phyloP scores from a whole-genome alignment of 1,140 invertebrate genomes.

The Cardiocondyla obscurior region DNA sequence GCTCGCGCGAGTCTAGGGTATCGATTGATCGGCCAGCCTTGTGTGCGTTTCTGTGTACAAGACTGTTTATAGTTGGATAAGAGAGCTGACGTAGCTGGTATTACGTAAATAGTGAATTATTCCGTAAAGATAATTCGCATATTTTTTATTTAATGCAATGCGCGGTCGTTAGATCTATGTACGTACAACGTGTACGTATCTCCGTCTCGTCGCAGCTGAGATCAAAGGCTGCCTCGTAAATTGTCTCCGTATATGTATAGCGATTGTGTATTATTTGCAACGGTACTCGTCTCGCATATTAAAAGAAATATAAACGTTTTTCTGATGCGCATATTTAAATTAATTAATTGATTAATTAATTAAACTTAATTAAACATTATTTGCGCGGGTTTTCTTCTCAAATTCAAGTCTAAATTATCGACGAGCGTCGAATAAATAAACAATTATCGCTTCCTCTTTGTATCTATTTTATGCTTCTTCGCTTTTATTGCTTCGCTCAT shows the following conservation, averaged over 20 bases:
- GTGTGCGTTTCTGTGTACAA: conserved; percentile 44
- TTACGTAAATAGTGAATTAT: conserved; percentile 41
- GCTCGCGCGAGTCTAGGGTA: conserved; percentile 60
- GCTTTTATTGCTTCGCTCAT: not conserved
- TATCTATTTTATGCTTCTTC: not conserved
- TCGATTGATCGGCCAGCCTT: conserved; percentile 63
- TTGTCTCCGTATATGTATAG: not conserved
- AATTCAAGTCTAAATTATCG: not conserved
- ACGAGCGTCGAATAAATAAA: not conserved
- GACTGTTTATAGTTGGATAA: conserved; percentile 64
- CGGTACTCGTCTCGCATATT: not conserved
- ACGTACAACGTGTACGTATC: too few relatives aligned
- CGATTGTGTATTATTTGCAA: too few relatives aligned
- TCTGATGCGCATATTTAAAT: too few relatives aligned
- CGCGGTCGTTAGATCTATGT: not conserved
- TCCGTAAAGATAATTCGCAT: not conserved
- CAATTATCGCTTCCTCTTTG: not conserved
- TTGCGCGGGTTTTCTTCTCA: not conserved
- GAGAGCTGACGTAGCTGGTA: conserved; percentile 24
- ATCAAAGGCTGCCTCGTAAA: not conserved
- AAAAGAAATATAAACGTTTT: not conserved
- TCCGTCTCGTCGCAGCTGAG: not conserved
- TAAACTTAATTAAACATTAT: too few relatives aligned
- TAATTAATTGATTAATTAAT: too few relatives aligned
- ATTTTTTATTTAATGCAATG: not conserved